Conservation (phyloP, 1,140 invertebrate genomes). For the Cotesia chilonis region DNA sequence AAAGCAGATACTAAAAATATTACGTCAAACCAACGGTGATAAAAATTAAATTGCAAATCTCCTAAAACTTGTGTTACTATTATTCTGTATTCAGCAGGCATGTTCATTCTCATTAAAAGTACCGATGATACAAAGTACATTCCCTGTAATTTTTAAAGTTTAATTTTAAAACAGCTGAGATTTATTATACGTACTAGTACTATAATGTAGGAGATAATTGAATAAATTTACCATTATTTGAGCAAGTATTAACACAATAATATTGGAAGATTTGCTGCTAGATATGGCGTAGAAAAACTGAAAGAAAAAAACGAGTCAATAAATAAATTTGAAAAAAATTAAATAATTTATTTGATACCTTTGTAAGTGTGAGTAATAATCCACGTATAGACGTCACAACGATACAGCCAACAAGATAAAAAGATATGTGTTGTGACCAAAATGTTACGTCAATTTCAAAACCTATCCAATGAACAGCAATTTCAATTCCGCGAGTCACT, state of each 20-base stretch:
- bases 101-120: constrained; percentile 98
- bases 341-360: constrained; percentile 69
- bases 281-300: constrained; percentile 99
- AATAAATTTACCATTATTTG: constrained; percentile 90
- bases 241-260: constrained; percentile 95
- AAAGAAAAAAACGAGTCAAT: constrained; percentile 52
- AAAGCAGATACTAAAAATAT: constrained; percentile 98
- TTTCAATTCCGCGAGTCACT: constrained; percentile 95
- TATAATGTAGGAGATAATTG: no score
- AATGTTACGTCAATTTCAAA: constrained; percentile 96
- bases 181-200: no score
- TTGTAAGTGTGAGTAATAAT: constrained; percentile 95
- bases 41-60: constrained; percentile 99
- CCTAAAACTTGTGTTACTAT: constrained; percentile 98
- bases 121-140: constrained; percentile 99
- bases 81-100: constrained; percentile 96
- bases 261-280: constrained; percentile 98
- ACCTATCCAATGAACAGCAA: constrained; percentile 96
- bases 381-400: constrained; percentile 98
- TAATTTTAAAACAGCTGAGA: no score
- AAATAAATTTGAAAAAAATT: constrained; percentile 5
- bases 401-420: constrained; percentile 96
- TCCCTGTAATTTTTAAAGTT: constrained; percentile 70
- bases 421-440: constrained; percentile 99
- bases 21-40: constrained; percentile 99